Percentiles rank a stretch among this genome's conserved stretches.
phyloP scores from a whole-genome alignment of 2,888 invertebrate species.

The Temnothorax rugatulus region DNA sequence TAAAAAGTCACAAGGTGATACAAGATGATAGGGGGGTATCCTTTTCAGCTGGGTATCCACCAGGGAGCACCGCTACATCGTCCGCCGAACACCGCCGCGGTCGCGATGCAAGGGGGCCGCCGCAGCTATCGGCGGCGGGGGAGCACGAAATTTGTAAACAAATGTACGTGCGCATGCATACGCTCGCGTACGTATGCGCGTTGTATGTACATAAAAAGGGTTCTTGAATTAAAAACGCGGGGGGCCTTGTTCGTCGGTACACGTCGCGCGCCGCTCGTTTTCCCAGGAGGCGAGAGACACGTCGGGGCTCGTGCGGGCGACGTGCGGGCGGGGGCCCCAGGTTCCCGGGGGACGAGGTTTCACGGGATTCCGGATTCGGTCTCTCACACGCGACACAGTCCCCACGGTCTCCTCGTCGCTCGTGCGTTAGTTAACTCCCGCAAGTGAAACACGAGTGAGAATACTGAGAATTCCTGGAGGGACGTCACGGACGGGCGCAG shows the following conservation, averaged over 20 bases:
- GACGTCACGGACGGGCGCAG: conserved; percentile 60
- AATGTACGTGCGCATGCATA: conserved; percentile 39
- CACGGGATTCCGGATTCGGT: not conserved
- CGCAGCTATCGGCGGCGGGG: not conserved
- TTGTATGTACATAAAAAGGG: conserved; percentile 41
- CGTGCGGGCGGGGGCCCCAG: not conserved
- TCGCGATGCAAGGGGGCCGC: not conserved
- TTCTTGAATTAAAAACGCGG: conserved; percentile 45
- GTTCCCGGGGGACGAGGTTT: not conserved
- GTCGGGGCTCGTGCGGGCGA: conserved; percentile 20
- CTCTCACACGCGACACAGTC: conserved; percentile 15
- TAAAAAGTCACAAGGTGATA: conserved; percentile 60
- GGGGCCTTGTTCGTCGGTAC: conserved; percentile 22
- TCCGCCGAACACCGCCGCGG: not conserved
- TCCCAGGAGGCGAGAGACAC: conserved; percentile 1
- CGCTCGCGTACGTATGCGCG: conserved; percentile 18
- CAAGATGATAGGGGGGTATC: conserved; percentile 4
- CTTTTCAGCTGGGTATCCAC: too few relatives aligned
- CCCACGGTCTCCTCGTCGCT: not conserved
- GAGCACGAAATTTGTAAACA: conserved; percentile 42
- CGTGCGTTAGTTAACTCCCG: conserved; percentile 13
- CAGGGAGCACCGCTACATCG: conserved; percentile 3
- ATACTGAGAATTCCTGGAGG: conserved; percentile 65
- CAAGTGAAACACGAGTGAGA: conserved; percentile 9
- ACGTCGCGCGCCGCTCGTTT: conserved; percentile 1